Evolutionary conservation across 1,140 invertebrate species (phyloP), one percentile per base, ranked within the genome.

Genomic region (Zelostemma sp.): DNA sequence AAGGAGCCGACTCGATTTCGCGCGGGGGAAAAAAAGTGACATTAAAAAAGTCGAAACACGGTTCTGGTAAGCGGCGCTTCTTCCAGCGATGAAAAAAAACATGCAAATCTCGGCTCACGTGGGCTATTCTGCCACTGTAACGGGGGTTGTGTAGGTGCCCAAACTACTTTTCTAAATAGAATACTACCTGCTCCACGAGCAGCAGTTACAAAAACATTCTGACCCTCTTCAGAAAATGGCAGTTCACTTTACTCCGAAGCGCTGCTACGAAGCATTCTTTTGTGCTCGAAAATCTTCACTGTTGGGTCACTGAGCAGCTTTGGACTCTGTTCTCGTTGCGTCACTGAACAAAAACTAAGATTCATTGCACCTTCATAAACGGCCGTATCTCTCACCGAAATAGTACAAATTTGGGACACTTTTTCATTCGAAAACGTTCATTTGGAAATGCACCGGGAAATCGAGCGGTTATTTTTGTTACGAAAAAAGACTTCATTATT

Each of bases 171-270:
- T 35, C 33, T 58, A 59, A 67, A 55, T 62, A 64, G 66, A 66
- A 64, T 65, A 67, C 67, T 78, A 78, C 74, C 75, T 78, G 75
- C 64, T 60, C 49, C 43, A 18, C 33, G 18, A 45, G 28, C 14
- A 35, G 14, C 14, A 47, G 12, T 38, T 55, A 56, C 75, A 75
- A 80, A 80, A 78, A 79, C 79, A 78, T 73, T 59, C 54, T 35
- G 77, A 77, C 78, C 76, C 76, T 81, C 68, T 74, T 80, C 70
- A 69, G 49, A 55, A 56, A 64, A 64, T 73, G 46, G 62, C 68
- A 68, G 62, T 56, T 72, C 61, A 45, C 51, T 72, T 78, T 72
- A 59, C 67, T 19, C 8, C 55, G 51, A 70, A 71, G 51, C 68
- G 66, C 61, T 59, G 62, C 70, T 60, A 75, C 79, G 79, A 80